A percentile compares a stretch with the other conserved stretches of the same genome.
Evolutionary conservation across 2,113 vertebrate genomes (phyloP).

Genomic region (Brienomyrus longianalis): DNA sequence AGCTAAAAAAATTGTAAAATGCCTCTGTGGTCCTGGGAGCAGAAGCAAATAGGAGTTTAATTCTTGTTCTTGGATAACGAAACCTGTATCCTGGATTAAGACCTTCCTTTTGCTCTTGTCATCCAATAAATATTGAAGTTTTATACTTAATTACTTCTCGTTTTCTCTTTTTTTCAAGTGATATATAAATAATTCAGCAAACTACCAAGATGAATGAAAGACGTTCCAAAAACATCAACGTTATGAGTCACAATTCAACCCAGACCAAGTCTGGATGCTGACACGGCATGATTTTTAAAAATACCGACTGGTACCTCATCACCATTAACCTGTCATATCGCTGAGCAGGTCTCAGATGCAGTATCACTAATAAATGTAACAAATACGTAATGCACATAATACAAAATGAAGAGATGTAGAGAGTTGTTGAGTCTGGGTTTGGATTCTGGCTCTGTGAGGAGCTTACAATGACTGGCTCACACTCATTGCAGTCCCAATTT

Average conservation of each 20-base stretch:
- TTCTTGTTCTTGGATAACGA: background rate
- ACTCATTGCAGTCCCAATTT: slow-evolving; percentile 37
- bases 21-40: background rate
- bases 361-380: background rate
- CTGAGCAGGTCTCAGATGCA: background rate
- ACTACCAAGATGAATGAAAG: background rate
- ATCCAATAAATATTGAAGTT: background rate
- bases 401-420: background rate
- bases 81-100: background rate
- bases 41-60: background rate
- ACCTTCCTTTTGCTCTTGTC: background rate
- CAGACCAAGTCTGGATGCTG: background rate
- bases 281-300: background rate
- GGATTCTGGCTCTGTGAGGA: background rate
- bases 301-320: background rate
- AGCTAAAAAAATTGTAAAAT: background rate
- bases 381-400: background rate
- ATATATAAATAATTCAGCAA: background rate
- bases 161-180: background rate
- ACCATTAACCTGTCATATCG: background rate
- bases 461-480: background rate
- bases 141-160: background rate
- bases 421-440: background rate
- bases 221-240: background rate
- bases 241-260: background rate